Evolutionary conservation across 2,888 invertebrate genomes (phyloP).

Genomic region (Xanthorhoe designata): DNA sequence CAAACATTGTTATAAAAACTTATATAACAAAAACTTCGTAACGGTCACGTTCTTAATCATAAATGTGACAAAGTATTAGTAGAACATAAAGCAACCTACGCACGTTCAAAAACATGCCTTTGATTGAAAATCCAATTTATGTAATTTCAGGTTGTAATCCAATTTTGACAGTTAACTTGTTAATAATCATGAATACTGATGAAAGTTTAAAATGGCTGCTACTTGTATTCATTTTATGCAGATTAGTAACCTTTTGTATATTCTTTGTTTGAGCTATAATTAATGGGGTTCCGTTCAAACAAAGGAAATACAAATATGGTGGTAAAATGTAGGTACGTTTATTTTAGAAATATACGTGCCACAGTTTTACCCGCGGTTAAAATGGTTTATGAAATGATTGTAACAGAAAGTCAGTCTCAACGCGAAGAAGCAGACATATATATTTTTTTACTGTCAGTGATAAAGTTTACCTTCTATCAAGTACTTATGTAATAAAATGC

Average conservation of each 20-base stretch:
- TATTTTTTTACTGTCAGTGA: too few species aligned
- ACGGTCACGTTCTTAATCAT: too few species aligned
- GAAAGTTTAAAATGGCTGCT: neutral
- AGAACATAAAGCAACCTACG: neutral
- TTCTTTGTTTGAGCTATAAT: slow-evolving; percentile 1
- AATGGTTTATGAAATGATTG: neutral
- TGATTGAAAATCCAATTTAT: neutral
- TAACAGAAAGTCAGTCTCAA: neutral
- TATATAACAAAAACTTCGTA: too few species aligned
- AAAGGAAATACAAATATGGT: neutral
- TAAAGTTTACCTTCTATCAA: too few species aligned
- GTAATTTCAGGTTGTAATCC: neutral
- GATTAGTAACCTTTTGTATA: neutral
- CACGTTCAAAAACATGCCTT: neutral
- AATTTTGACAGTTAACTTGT: neutral
- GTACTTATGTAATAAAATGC: too few species aligned
- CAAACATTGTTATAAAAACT: too few species aligned
- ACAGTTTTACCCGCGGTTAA: neutral
- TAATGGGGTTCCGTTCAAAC: neutral
- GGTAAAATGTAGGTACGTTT: neutral
- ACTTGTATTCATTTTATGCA: neutral
- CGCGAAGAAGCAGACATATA: neutral
- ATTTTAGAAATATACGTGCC: neutral
- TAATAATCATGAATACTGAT: slow-evolving; percentile 1
- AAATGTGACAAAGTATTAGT: neutral